These are phyloP conservation scores for Pristis pectinata DNA, from an alignment of 2,797 vertebrate genomes.

Conservation along the genomic window DNA sequence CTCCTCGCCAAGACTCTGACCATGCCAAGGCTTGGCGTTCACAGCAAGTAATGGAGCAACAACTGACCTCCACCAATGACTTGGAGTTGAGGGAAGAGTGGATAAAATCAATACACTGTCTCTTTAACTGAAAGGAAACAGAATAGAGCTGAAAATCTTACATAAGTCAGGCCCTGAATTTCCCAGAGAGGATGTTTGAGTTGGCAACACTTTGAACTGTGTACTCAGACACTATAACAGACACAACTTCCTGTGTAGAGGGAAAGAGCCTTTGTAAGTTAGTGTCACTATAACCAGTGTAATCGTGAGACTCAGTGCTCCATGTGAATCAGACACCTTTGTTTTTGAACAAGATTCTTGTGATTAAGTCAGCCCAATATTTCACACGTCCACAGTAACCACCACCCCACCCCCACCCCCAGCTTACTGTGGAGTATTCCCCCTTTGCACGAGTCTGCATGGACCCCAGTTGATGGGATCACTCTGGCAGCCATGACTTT, in stretches of 20 bases:
- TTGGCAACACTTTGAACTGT: slow-evolving; percentile 25
- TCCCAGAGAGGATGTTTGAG: slow-evolving; percentile 37
- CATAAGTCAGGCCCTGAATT: slow-evolving; percentile 23
- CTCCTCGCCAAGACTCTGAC: neutral
- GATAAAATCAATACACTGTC: neutral
- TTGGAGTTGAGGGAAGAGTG: too few species aligned
- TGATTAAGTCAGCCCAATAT: neutral
- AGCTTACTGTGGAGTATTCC: too few species aligned
- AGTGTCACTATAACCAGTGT: neutral
- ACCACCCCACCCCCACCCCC: neutral
- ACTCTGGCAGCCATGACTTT: neutral
- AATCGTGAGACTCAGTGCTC: neutral
- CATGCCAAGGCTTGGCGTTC: too few species aligned
- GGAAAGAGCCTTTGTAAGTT: slow-evolving; percentile 6
- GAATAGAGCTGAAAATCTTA: slow-evolving; percentile 24
- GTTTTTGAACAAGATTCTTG: neutral
- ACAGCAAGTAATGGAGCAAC: neutral
- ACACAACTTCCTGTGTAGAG: slow-evolving; percentile 34
- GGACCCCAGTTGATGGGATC: neutral
- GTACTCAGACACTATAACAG: slow-evolving; percentile 31
- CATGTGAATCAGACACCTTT: neutral
- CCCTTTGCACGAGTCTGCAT: neutral
- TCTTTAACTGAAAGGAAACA: slow-evolving; percentile 11
- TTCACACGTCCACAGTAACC: neutral
- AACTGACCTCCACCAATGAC: neutral